Conservation (phyloP, 2,113 vertebrate genomes). For the Microcebus tavaratra region DNA sequence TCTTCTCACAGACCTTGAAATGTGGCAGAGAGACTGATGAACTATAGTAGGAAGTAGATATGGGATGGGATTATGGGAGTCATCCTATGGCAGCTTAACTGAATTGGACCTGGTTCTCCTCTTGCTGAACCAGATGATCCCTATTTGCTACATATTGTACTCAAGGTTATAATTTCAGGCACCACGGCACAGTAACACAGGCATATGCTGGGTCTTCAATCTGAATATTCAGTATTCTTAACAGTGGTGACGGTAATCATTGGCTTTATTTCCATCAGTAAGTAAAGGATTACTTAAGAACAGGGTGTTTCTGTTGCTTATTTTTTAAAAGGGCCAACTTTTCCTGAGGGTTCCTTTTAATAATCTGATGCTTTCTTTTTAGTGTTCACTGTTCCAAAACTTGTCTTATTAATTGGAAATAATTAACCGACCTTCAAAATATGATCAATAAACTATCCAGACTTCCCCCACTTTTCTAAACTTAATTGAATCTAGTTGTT, state of each 20-base stretch:
- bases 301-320: not conserved
- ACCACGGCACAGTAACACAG: not conserved
- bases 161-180: not conserved
- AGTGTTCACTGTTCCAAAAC: not conserved
- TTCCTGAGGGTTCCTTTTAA: not conserved
- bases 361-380: not conserved
- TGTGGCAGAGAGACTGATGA: not conserved
- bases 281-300: not conserved
- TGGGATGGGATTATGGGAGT: not conserved
- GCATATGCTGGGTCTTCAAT: not conserved
- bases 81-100: not conserved
- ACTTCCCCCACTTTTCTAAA: not conserved
- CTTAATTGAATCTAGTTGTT: not conserved
- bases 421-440: not conserved
- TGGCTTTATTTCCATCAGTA: not conserved
- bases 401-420: not conserved
- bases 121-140: not conserved
- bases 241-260: not conserved
- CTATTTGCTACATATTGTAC: not conserved
- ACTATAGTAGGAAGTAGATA: not conserved
- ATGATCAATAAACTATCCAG: not conserved
- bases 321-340: not conserved
- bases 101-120: not conserved
- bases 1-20: not conserved
- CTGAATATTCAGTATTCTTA: not conserved